Conservation (phyloP, 2,113 vertebrate genomes). For the Albula goreensis region DNA sequence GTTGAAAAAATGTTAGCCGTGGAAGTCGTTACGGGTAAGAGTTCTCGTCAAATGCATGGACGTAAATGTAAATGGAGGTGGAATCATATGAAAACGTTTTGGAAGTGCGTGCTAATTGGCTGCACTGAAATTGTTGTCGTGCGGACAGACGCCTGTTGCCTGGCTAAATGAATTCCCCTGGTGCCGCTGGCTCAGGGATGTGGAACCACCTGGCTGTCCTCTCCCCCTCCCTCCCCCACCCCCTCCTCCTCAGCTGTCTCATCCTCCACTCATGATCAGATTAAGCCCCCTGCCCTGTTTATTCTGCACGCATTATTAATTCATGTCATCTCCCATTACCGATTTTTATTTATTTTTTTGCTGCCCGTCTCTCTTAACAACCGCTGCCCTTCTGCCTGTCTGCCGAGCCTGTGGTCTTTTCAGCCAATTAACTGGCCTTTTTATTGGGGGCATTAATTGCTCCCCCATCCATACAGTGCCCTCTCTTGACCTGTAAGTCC, state of each 20-base stretch:
- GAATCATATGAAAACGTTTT: not conserved
- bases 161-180: not conserved
- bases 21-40: no score
- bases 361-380: conserved; percentile 45
- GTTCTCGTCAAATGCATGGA: no score
- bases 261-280: conserved; percentile 18
- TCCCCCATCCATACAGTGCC: not conserved
- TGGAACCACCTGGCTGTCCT: no score
- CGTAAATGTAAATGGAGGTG: no score
- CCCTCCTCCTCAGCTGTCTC: not conserved
- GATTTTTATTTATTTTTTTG: conserved; percentile 18
- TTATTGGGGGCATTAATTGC: conserved; percentile 30
- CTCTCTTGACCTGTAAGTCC: not conserved
- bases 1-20: no score
- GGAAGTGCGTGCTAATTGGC: not conserved
- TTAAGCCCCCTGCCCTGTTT: conserved; percentile 30
- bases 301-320: conserved; percentile 48
- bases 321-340: conserved; percentile 40
- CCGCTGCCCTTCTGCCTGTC: conserved; percentile 26
- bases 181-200: not conserved
- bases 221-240: no score
- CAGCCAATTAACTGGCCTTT: conserved; percentile 38
- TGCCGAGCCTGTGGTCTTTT: conserved; percentile 33
- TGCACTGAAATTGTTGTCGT: not conserved
- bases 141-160: not conserved